Evolutionary conservation across 2,113 vertebrate species (phyloP).

Genomic region (Felis chaus): DNA sequence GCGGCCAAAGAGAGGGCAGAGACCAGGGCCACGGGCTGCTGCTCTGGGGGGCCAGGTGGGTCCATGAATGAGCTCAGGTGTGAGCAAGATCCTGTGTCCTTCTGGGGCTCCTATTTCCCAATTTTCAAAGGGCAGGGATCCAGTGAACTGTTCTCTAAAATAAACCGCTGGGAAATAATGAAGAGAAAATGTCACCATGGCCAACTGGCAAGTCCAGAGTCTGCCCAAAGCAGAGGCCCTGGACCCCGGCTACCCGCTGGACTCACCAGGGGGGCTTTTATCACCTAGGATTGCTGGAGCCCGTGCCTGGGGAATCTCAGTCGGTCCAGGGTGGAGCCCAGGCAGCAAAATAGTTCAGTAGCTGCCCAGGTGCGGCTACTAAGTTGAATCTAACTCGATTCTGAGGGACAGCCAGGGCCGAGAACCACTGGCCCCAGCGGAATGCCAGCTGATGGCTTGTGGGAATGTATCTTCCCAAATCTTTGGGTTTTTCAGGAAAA

Average conservation of each 20-base stretch:
- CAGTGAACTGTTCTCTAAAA: background rate
- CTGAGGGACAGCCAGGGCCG: background rate
- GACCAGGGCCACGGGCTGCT: background rate
- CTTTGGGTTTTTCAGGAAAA: conserved; percentile 38
- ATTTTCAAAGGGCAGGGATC: background rate
- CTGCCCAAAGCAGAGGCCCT: background rate
- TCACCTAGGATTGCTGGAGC: background rate
- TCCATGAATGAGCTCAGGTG: background rate
- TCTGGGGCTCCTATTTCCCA: background rate
- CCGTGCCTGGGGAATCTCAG: background rate
- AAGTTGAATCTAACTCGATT: background rate
- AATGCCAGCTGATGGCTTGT: background rate
- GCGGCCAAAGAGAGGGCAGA: background rate
- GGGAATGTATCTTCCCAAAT: background rate
- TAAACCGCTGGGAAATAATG: background rate
- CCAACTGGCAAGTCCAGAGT: background rate
- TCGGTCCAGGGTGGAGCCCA: background rate
- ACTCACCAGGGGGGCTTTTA: background rate
- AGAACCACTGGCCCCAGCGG: background rate
- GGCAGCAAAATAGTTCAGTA: background rate
- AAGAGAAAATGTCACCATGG: background rate
- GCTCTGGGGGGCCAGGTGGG: background rate
- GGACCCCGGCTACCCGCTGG: background rate
- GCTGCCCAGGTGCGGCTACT: background rate
- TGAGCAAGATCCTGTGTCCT: background rate